These are phyloP conservation scores for Agrotis segetum DNA, from an alignment of 2,888 invertebrate genomes.

Conservation along the genomic window DNA sequence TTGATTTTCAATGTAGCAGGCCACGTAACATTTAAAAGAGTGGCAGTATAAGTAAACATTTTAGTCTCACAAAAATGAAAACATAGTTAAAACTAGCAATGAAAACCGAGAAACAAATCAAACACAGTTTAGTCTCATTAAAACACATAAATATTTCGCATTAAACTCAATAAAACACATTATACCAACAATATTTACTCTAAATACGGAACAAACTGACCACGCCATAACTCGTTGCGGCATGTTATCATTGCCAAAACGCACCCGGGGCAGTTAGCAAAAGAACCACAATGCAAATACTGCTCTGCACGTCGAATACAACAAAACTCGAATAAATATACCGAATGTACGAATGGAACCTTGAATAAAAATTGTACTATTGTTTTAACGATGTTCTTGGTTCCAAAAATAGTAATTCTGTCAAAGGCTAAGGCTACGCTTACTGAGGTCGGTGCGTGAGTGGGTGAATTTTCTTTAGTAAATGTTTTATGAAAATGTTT, in stretches of 20 bases:
- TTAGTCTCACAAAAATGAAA: too few relatives aligned
- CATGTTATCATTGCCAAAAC: constrained; percentile 44
- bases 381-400: background rate
- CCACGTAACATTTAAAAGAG: too few relatives aligned
- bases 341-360: constrained; percentile 27
- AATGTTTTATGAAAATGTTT: too few relatives aligned
- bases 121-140: background rate
- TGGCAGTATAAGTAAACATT: too few relatives aligned
- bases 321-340: constrained; percentile 32
- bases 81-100: background rate
- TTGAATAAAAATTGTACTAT: constrained; percentile 1
- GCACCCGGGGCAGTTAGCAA: constrained; percentile 45
- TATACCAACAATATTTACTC: constrained; percentile 23
- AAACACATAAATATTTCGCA: constrained; percentile 9
- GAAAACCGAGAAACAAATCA: background rate
- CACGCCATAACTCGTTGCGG: constrained; percentile 36
- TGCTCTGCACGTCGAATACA: constrained; percentile 26
- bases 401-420: too few relatives aligned
- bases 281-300: constrained; percentile 40
- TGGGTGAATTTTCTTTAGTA: too few relatives aligned
- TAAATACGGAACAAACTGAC: constrained; percentile 21
- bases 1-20: too few relatives aligned
- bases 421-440: too few relatives aligned
- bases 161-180: constrained; percentile 22
- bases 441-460: too few relatives aligned